These are phyloP conservation scores for Oxyruncus cristatus DNA, from an alignment of 2,113 vertebrate genomes.

Conservation along the genomic window DNA sequence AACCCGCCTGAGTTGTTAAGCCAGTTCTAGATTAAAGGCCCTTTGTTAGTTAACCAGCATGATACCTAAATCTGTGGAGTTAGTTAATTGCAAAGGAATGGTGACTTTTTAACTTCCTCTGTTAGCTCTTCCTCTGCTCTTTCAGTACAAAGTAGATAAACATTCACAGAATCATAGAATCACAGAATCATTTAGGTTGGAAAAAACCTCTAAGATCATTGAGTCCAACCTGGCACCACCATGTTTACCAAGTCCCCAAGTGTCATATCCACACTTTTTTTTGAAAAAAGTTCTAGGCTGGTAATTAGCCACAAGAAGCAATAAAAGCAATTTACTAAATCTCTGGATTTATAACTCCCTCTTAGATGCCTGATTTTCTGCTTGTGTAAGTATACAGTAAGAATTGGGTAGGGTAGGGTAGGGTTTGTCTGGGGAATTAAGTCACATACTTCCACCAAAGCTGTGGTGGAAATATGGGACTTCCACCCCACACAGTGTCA, in stretches of 20 bases:
- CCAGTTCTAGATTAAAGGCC: background rate
- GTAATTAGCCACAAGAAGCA: background rate
- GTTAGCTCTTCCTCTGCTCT: background rate
- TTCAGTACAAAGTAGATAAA: background rate
- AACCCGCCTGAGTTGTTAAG: background rate
- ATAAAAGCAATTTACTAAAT: background rate
- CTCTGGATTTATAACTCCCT: background rate
- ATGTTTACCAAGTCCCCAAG: background rate
- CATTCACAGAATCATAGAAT: background rate
- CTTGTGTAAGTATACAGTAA: background rate
- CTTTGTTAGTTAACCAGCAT: background rate
- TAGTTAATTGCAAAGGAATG: background rate
- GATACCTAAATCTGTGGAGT: background rate
- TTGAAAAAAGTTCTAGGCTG: background rate
- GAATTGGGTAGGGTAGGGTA: background rate
- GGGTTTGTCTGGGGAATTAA: background rate
- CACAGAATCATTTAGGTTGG: background rate
- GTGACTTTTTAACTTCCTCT: background rate
- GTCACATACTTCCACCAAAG: fast-evolving
- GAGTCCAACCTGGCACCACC: background rate
- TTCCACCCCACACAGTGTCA: too few species aligned
- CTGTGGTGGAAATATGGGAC: too few species aligned
- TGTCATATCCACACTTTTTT: background rate
- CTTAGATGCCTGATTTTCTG: background rate
- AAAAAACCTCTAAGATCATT: background rate